Evolutionary conservation across 37 sponge, comb jelly and placozoan genomes (phyloP).

Genomic region (Cliona cf. orientalis): DNA sequence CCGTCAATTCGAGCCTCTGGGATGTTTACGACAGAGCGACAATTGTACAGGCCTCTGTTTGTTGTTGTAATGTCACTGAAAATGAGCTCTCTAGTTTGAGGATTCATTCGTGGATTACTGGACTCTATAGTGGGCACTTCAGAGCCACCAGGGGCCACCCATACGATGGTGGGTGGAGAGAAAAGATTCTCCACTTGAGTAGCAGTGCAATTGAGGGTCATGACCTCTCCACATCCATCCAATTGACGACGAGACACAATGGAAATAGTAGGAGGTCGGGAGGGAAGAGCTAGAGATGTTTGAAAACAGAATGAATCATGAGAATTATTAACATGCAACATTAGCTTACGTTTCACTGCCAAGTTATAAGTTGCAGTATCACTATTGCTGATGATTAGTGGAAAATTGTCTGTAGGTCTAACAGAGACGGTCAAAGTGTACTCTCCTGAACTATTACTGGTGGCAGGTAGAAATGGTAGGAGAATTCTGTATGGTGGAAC

Average conservation of each 20-base stretch:
- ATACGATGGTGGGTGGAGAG: neutral
- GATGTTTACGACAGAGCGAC: neutral
- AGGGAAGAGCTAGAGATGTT: neutral
- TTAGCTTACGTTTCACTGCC: slow-evolving; percentile 2
- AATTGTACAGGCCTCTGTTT: neutral
- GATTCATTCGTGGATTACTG: neutral
- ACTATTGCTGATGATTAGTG: neutral
- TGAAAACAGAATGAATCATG: neutral
- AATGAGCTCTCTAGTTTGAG: slow-evolving; percentile 3
- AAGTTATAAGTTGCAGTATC: neutral
- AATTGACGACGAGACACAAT: neutral
- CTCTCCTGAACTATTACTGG: neutral
- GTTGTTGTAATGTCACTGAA: neutral
- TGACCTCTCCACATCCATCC: neutral
- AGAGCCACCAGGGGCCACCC: neutral
- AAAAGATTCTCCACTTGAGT: neutral
- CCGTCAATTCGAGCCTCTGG: slow-evolving; percentile 2
- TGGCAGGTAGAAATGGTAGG: neutral
- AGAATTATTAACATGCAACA: too few species aligned
- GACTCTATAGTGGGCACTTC: neutral
- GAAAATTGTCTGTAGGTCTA: neutral
- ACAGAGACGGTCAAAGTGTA: neutral
- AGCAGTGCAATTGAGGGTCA: neutral
- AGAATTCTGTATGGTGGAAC: neutral
- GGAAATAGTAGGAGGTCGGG: slow-evolving; percentile 5